A percentile compares a stretch with the other conserved stretches of the same genome.
These are phyloP conservation scores for Microcebus murinus DNA, from an alignment of 2,113 vertebrate species.

Conservation along the genomic window DNA sequence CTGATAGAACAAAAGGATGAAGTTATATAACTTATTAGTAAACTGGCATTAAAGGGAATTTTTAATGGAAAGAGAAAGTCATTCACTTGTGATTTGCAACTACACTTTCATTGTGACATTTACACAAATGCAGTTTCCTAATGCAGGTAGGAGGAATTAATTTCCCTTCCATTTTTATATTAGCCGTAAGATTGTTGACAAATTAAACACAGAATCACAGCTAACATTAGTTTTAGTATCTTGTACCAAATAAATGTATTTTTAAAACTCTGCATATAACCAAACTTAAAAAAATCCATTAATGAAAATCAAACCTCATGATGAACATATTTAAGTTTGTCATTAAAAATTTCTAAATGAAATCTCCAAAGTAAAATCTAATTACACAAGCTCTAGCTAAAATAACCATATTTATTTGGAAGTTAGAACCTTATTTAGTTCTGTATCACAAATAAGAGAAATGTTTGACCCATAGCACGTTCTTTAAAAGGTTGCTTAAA, in stretches of 20 bases:
- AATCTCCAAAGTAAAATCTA: background rate
- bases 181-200: background rate
- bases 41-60: background rate
- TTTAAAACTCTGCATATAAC: background rate
- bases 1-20: slow-evolving; percentile 48
- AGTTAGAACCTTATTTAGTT: background rate
- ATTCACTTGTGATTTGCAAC: background rate
- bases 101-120: background rate
- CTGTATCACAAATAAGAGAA: background rate
- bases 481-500: background rate
- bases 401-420: background rate
- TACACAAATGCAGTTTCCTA: background rate
- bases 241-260: background rate
- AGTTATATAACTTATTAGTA: slow-evolving; percentile 29
- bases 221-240: background rate
- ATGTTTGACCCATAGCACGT: background rate
- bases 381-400: background rate
- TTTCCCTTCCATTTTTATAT: background rate
- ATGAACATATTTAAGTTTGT: background rate
- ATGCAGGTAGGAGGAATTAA: background rate
- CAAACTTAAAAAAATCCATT: background rate
- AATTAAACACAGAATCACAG: background rate
- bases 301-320: background rate
- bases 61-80: background rate
- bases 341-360: background rate